Evolutionary conservation across 2,113 vertebrate species (phyloP).

Genomic region (Myotis brandtii): DNA sequence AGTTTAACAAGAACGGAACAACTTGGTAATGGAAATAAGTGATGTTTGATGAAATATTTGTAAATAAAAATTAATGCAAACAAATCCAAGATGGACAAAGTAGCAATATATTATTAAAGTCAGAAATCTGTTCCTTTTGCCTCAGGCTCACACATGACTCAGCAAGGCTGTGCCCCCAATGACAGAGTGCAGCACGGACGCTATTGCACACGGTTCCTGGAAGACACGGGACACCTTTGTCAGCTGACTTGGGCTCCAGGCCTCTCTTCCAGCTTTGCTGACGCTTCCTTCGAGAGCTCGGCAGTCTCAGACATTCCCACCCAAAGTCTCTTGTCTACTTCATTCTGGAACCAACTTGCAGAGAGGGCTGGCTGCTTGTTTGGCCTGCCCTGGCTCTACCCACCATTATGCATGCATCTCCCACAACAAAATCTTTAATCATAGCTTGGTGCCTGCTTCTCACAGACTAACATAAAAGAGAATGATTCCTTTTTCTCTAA

Average conservation of each 20-base stretch:
- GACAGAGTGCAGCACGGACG: accelerated
- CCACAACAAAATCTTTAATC: neutral
- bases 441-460: neutral
- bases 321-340: neutral
- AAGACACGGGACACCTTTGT: accelerated
- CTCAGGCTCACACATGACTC: neutral
- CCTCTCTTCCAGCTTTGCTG: neutral
- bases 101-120: neutral
- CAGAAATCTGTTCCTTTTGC: neutral
- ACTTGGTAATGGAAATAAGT: neutral
- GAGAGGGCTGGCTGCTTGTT: neutral
- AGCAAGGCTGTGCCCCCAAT: neutral
- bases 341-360: neutral
- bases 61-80: neutral
- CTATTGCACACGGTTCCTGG: accelerated
- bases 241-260: neutral
- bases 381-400: too few relatives aligned
- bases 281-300: neutral
- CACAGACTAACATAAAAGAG: neutral
- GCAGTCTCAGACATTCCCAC: neutral
- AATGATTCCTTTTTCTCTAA: neutral
- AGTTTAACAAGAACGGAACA: neutral
- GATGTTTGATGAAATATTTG: neutral
- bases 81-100: neutral
- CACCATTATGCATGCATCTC: neutral